Percentiles rank a stretch among this genome's conserved stretches.
Evolutionary conservation across 2,113 vertebrate genomes (phyloP).

Genomic region (Puma concolor): DNA sequence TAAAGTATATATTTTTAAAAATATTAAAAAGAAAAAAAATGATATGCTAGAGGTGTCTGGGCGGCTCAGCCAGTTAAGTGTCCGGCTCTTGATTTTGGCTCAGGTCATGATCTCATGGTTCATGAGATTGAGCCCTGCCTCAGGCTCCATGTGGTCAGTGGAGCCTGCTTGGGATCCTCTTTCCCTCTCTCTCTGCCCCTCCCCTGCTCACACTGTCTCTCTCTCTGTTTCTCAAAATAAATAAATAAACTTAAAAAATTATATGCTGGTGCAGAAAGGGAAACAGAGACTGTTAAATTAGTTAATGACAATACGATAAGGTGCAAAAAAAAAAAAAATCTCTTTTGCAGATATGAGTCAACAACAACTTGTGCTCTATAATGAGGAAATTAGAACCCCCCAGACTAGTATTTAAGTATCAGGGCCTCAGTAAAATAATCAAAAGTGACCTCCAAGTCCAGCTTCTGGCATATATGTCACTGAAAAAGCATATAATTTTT

Average conservation of each 20-base stretch:
- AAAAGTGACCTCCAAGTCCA: background rate
- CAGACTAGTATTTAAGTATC: background rate
- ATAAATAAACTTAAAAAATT: background rate
- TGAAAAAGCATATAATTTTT: background rate
- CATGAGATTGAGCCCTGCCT: too few relatives aligned
- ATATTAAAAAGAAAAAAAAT: too few relatives aligned
- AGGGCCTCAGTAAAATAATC: background rate
- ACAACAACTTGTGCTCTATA: background rate
- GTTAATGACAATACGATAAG: background rate
- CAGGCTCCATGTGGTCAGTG: too few relatives aligned
- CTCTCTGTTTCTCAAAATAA: too few relatives aligned
- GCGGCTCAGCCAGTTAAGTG: too few relatives aligned
- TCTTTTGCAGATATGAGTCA: background rate
- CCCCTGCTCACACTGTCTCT: too few relatives aligned
- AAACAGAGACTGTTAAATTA: background rate
- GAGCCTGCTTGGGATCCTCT: too few relatives aligned
- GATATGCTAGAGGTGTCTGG: too few relatives aligned
- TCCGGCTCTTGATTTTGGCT: too few relatives aligned
- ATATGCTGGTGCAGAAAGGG: background rate
- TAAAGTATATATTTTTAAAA: too few relatives aligned
- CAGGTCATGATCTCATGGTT: too few relatives aligned
- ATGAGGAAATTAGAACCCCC: background rate
- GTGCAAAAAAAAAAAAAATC: background rate
- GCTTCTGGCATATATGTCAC: background rate
- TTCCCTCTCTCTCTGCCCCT: too few relatives aligned